Evolutionary conservation across 2,888 invertebrate species (phyloP), one percentile per base, ranked within the genome.

Genomic region (Spisula solida): DNA sequence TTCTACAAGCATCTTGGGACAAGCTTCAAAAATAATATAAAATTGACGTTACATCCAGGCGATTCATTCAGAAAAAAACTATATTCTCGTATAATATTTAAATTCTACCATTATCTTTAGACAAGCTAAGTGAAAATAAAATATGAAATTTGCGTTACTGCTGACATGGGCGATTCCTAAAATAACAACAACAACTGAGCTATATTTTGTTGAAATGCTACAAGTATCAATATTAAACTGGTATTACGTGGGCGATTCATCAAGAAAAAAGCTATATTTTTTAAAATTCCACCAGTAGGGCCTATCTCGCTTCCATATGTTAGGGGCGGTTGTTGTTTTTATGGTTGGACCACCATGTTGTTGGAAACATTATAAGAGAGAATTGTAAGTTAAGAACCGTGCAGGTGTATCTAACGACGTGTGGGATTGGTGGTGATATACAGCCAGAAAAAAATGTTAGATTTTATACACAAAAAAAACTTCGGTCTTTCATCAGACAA

Each of bases 341-440:
- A 12, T 14, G 20, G 2, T 6, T 29, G 66, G 87, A 88, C 87
- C 87, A 88, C 87, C 87, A 48, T 60, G 80, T 51, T 78, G 60
- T 48, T 48, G 18, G 80, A 83, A 66, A 60, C 60, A 70, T 79
- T 80, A 80, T 88, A 51, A 66, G 66, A 56, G 82, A 66, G 51
- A 80, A 48, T 6, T 81, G 88, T 87, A 89, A 91, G 60, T 47
- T 81, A 81, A 91, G 82, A 81, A 81, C 18, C 47, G 5, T 66
- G 89, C 91, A 91, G 91, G 91, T 91, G 91, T 83, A 80, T 84
- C n/a, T n/a, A 78, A 41, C 60, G 25, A 25, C 80, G 82, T 91
- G 91, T 91, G 91, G 91, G 75, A 34, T 75, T 34, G 34, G 31
- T 14, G 31, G 34, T 75, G 75, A 75, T 34, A 75, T 75, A 75